Base-by-base conservation (phyloP, 2,888 invertebrate genomes). In the Leptinotarsa rubiginosa region DNA sequence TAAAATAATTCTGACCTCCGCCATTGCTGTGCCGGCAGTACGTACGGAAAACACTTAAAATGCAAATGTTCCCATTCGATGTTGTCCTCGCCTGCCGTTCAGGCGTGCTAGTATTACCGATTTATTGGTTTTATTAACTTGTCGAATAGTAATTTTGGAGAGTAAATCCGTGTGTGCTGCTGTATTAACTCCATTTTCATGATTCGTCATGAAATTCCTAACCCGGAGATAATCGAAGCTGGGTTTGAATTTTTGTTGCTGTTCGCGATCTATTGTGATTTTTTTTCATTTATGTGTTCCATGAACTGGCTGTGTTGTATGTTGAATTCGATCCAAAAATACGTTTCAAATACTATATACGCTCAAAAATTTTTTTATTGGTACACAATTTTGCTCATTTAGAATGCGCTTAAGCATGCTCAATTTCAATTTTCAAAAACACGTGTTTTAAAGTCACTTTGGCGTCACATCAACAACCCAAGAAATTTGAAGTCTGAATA, bases 41-140 rank as follows among this genome's bases (percentile, higher is more conserved):
- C 84, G 85, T 83, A 83, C 84, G 81, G 85, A 85, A 87, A 87
- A 87, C 87, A 86, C 86, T 87, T 87, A 86, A 87, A 87, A 87
- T 87, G 87, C 86, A 87, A 87, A 87, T 86, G 84, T 84, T 83
- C 85, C 85, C 80, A 84, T 85, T 83, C 84, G 78, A 77, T 79
- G 80, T 80, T 81, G 80, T 78, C 77, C 74, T 74, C 76, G 77
- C 79, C 78, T 78, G 79, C 80, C 75, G 76, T 79, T 79, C 73
- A 77, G 76, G 74, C 77, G 77, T 73, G 78, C 78, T 83, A 79
- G 80, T 81, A 82, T 82, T 81, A 80, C 79, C 80, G 83, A 84
- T 84, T 84, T 85, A 85, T 83, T 81, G 81, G 81, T 81, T 84
- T 84, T 84, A 84, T 84, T 84, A 83, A 81, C 78, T 77, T 75